These are phyloP conservation scores for Chrysaora quinquecirrha DNA, from an alignment of 30 jellyfish, hydroid and myxozoan genomes.

Conservation along the genomic window DNA sequence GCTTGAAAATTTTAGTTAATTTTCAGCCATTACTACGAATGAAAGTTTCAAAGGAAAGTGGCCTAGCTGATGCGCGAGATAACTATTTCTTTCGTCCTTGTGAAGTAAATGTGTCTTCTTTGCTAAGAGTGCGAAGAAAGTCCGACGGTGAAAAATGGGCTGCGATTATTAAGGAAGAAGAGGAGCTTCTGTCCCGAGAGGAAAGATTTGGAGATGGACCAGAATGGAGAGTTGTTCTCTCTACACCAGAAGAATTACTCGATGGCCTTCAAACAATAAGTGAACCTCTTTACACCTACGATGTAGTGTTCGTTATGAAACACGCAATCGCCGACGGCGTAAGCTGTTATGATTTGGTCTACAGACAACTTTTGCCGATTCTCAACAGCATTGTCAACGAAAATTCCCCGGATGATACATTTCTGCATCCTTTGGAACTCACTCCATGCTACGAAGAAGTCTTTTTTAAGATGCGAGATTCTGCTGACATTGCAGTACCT, in stretches of 20 bases:
- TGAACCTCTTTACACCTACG: conserved; percentile 13
- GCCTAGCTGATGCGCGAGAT: background rate
- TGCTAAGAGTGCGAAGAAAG: conserved; percentile 12
- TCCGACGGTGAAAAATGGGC: conserved; percentile 5
- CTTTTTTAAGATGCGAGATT: conserved; percentile 4
- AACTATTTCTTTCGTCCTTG: conserved; percentile 24
- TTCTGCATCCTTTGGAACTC: conserved; percentile 27
- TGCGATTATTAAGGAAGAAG: conserved; percentile 39
- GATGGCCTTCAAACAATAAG: background rate
- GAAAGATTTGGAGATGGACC: conserved; percentile 59
- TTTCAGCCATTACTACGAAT: conserved; percentile 61
- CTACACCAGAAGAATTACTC: conserved; percentile 2
- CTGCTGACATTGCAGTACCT: conserved; percentile 36
- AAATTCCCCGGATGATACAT: conserved; percentile 24
- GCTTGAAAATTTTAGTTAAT: conserved; percentile 9
- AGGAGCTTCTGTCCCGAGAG: conserved; percentile 34
- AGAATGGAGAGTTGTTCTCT: conserved; percentile 44
- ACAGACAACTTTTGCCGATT: conserved; percentile 58
- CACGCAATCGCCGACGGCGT: conserved; percentile 52
- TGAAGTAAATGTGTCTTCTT: conserved; percentile 18
- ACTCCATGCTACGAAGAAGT: conserved; percentile 54
- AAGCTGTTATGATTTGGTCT: conserved; percentile 48
- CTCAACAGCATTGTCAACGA: conserved; percentile 29
- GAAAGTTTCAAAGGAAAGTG: conserved; percentile 26
- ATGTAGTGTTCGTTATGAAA: conserved; percentile 22